Evolutionary conservation across 2,888 invertebrate species (phyloP), one percentile per base, ranked within the genome.

Genomic region (Malthinus seriepunctatus): DNA sequence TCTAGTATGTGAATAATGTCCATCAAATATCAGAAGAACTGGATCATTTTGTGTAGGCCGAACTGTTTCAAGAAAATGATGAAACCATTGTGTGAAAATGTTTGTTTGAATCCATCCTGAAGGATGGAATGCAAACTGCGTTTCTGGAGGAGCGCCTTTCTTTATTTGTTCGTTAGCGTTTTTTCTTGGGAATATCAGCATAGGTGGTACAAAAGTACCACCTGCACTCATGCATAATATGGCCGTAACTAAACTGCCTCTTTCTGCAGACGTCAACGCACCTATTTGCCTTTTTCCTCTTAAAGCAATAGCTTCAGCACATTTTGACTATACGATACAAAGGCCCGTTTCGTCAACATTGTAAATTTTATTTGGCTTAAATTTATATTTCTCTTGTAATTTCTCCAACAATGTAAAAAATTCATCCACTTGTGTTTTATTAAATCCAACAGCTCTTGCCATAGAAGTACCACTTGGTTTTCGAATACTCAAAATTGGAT

Each of bases 341-440:
- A 51, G 38, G 11, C 51, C 39, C 12, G 51, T 51, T 14, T 51
- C 32, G 11, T 51, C 51, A 11, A 32, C 32, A 12, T 51, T 51
- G 32, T 51, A 51, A 14, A 39, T 39, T 10, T 33, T 10, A 8
- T 39, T 11, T 3, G 51, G 39, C 10, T 31, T 32, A 10, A 51
- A 32, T 31, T 51, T 32, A 12, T 51, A 33, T 51, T 51, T 39
- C 12, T 39, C 51, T 32, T 51, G 39, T 32, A 39, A 3, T 14
- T 23, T 32, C 9, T 11, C 6, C 5, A 51, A 39, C 7, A 51
- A 34, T 9, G 3, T 14, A 47, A 33, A 33, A 47, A 47, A 47
- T 15, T 47, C 11, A n/a, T 34, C n/a, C 12, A 47, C 12, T n/a
- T 6, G 8, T 1, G 8, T 23, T n/a, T 31, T 35, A 32, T 49